Conservation (phyloP, 1,140 invertebrate genomes). For the Drosophila watanabei region DNA sequence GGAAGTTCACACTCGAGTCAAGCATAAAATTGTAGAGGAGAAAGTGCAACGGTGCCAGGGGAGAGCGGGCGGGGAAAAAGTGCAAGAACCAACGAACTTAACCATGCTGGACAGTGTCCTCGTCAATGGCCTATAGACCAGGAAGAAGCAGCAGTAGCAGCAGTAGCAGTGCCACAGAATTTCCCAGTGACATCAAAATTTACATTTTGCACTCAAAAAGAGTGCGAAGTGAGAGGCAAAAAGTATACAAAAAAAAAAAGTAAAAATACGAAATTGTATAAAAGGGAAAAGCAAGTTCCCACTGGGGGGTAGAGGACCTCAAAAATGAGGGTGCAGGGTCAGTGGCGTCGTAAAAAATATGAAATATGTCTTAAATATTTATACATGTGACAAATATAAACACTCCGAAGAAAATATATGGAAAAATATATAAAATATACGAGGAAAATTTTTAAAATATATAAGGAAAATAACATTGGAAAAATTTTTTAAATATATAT, state of each 20-base stretch:
- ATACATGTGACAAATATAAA: neutral
- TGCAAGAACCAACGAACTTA: conserved; percentile 38
- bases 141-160: conserved; percentile 1
- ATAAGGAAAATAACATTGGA: too few relatives aligned
- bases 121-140: conserved; percentile 46
- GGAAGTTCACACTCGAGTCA: conserved; percentile 41
- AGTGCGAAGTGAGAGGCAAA: conserved; percentile 20
- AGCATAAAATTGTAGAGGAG: conserved; percentile 52
- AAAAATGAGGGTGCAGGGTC: neutral
- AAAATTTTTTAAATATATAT: too few relatives aligned
- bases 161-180: conserved; percentile 36
- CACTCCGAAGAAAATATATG: too few relatives aligned
- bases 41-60: conserved; percentile 44
- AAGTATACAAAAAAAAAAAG: neutral
- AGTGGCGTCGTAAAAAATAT: neutral
- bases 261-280: conserved; percentile 38
- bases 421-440: too few relatives aligned
- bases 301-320: neutral
- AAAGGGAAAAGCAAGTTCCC: conserved; percentile 40
- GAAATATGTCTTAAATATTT: neutral
- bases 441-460: too few relatives aligned
- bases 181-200: conserved; percentile 64
- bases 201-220: conserved; percentile 61
- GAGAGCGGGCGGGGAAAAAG: neutral
- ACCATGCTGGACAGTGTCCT: conserved; percentile 46